Conservation (phyloP, 2,113 vertebrate species). For the Hippocampus comes region DNA sequence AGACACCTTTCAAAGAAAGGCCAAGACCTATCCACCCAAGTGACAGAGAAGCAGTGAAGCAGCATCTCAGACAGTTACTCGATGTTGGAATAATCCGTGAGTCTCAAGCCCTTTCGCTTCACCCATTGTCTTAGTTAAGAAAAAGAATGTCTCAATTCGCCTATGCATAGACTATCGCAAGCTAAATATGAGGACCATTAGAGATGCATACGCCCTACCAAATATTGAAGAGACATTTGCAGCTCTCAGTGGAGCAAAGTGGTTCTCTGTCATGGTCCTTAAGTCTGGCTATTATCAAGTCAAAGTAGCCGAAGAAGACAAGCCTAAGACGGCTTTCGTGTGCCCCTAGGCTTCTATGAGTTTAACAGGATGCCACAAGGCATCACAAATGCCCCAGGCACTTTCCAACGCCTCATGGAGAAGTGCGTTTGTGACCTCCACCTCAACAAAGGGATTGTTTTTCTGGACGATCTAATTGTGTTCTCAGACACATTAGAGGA, state of each 20-base stretch:
- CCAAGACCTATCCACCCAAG: not conserved
- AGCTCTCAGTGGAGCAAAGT: not conserved
- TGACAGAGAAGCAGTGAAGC: not conserved
- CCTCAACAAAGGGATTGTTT: conserved; percentile 1
- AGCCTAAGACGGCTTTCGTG: not conserved
- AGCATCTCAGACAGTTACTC: not conserved
- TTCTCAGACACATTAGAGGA: conserved; percentile 2
- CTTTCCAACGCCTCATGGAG: not conserved
- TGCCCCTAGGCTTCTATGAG: not conserved
- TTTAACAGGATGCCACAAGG: conserved; percentile 9
- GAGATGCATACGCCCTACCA: not conserved
- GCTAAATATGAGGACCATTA: not conserved
- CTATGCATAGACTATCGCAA: conserved; percentile 4
- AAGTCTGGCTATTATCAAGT: conserved; percentile 1
- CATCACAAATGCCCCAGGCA: not conserved
- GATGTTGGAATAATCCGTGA: not conserved
- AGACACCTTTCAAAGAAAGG: conserved; percentile 2
- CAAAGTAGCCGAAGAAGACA: not conserved
- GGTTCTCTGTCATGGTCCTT: conserved; percentile 3
- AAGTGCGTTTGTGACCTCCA: not conserved
- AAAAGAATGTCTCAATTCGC: not conserved
- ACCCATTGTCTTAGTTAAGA: not conserved
- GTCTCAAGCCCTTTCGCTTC: not conserved
- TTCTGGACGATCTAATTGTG: conserved; percentile 3
- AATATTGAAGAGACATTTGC: not conserved